Base-by-base conservation (phyloP, 2,888 invertebrate genomes). In the Amphipyra tragopoginis region DNA sequence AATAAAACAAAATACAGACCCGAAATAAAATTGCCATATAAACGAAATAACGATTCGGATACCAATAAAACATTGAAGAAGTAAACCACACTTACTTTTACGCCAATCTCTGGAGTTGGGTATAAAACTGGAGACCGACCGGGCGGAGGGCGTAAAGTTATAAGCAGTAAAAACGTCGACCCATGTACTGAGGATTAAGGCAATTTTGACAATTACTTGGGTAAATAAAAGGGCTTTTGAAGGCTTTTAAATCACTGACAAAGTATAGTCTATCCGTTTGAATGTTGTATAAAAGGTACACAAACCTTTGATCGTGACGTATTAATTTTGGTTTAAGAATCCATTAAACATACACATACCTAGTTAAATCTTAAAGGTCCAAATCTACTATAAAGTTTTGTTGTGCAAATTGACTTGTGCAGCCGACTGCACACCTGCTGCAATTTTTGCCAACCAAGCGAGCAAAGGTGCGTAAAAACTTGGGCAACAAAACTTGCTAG, bases 41-140 rank as follows among this genome's bases (percentile, higher is more conserved):
- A 69, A 76, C 56, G 55, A 43, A 65, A 65, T 75, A 62, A 72
- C 70, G 70, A 70, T 70, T 47, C 55, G 49, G 44, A 64, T 47
- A 54, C 10, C 51, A 61, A 73, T 79, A 79, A 79, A 70, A 63
- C 56, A 48, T 11, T 54, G 45, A 47, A 50, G 53, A 44, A 70
- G 51, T 63, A 61, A 77, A 70, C 65, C 61, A 52, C 60, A 57
- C 68, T 79, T 59, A 77, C 65, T 73, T 79, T 70, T 57, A 77
- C 57, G 13, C 54, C 65, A 66, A 73, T 70, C 55, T 61, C 48
- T 59, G 43, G 59, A 62, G 48, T 54, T 59, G 36, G 43, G 56
- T 42, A 50, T 63, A 58, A 55, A 68, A 52, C 62, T 49, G 43
- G 48, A 14, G 57, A 70, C 39, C 58, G 11, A n/a, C 50, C 45